A percentile compares a stretch with the other conserved stretches of the same genome.
These are phyloP conservation scores for Paratrypauchen microcephalus DNA, from an alignment of 2,797 vertebrate genomes.

Conservation along the genomic window DNA sequence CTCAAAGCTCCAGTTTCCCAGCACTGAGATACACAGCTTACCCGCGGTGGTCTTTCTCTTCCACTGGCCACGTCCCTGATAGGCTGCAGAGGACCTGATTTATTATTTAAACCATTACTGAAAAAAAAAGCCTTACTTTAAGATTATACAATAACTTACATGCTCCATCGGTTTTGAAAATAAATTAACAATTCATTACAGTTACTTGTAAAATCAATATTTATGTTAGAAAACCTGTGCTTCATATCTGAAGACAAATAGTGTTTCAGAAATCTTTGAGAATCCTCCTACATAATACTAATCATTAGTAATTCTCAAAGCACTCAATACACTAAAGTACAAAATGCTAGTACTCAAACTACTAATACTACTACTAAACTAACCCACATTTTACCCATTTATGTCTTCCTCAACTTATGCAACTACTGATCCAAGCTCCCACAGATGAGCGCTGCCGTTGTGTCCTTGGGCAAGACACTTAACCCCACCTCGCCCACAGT, in stretches of 20 bases:
- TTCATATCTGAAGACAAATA: too few relatives aligned
- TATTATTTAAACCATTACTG: not conserved
- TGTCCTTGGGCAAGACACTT: too few relatives aligned
- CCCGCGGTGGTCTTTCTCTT: conserved; percentile 7
- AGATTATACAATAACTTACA: not conserved
- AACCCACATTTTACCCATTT: not conserved
- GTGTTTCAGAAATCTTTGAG: too few relatives aligned
- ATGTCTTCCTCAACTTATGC: not conserved
- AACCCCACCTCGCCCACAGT: too few relatives aligned
- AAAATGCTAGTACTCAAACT: not conserved
- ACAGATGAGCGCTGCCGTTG: too few relatives aligned
- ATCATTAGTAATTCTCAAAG: too few relatives aligned
- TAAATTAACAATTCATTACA: too few relatives aligned
- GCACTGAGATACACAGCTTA: conserved; percentile 31
- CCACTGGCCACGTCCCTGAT: not conserved
- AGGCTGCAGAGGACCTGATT: not conserved
- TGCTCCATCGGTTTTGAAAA: not conserved
- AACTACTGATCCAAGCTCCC: too few relatives aligned
- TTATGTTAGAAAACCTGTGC: too few relatives aligned
- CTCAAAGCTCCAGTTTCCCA: conserved; percentile 55
- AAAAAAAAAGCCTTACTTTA: not conserved
- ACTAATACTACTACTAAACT: not conserved
- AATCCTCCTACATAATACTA: too few relatives aligned
- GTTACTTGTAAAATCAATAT: too few relatives aligned
- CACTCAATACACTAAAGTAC: too few relatives aligned